Evolutionary conservation across 92 coral and sea anemone genomes (phyloP).

Genomic region (Epizoanthus stellaris): DNA sequence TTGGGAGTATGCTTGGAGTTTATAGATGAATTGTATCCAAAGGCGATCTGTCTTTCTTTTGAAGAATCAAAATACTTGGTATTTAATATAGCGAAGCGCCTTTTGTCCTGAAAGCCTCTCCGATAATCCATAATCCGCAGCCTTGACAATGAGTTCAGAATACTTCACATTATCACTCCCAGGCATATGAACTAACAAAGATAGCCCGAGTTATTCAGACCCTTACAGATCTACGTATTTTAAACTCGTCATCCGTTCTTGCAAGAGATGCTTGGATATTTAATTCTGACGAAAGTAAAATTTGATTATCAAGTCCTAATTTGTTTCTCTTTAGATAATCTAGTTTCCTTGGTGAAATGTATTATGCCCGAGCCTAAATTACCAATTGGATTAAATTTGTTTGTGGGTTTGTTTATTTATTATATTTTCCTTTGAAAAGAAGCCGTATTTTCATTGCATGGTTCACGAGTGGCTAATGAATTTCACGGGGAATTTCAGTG

Average conservation of each 20-base stretch:
- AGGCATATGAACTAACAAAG: no score
- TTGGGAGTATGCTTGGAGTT: not conserved
- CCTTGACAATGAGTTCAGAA: no score
- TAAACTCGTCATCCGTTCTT: no score
- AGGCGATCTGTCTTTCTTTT: not conserved
- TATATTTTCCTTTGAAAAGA: conserved; percentile 9
- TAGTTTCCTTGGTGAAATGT: conserved; percentile 6
- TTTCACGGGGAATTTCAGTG: not conserved
- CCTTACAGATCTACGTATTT: no score
- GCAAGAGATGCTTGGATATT: no score
- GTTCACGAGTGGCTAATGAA: not conserved
- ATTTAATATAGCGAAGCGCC: not conserved
- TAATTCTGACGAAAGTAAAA: no score
- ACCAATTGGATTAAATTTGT: conserved; percentile 1
- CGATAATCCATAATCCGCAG: conserved; percentile 3
- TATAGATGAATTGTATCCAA: not conserved
- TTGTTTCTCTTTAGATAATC: not conserved
- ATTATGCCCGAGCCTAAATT: not conserved
- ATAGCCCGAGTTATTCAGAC: no score
- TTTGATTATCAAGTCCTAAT: no score
- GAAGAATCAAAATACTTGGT: not conserved
- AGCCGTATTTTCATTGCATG: not conserved
- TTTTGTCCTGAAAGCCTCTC: conserved; percentile 19
- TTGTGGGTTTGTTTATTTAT: not conserved
- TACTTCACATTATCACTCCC: no score